Percentiles rank a stretch among this genome's conserved stretches.
Evolutionary conservation across 2,797 vertebrate genomes (phyloP).

Genomic region (Crenichthys baileyi): DNA sequence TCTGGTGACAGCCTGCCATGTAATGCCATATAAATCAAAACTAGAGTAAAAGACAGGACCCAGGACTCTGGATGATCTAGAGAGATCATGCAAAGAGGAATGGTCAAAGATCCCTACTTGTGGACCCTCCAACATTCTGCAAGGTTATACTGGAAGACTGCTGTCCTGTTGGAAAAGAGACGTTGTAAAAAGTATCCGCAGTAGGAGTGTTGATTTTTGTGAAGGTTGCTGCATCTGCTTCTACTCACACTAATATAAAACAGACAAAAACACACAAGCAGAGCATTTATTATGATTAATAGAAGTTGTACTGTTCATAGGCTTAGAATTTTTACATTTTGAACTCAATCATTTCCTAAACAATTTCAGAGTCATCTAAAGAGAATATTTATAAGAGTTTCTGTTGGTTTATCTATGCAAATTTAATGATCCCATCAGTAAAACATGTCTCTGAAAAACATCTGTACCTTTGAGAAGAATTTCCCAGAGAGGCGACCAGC

Average conservation of each 20-base stretch:
- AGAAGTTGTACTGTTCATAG: conserved; percentile 3
- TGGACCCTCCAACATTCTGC: neutral
- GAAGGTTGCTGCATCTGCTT: neutral
- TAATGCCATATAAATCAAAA: too few species aligned
- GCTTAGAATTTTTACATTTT: conserved; percentile 23
- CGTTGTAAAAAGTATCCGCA: neutral
- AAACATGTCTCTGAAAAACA: conserved; percentile 28
- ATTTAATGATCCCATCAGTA: conserved; percentile 24
- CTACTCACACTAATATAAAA: neutral
- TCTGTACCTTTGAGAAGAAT: conserved; percentile 17
- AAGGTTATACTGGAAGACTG: neutral
- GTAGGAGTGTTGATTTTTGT: neutral
- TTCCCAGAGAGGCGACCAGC: conserved; percentile 47
- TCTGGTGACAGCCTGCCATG: too few species aligned
- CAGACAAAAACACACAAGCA: conserved; percentile 29
- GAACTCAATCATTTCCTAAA: conserved; percentile 42
- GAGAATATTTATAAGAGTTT: conserved; percentile 41
- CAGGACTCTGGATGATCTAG: neutral
- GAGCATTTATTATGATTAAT: conserved; percentile 44
- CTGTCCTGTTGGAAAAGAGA: neutral
- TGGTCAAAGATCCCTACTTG: neutral
- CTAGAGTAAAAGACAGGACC: too few species aligned
- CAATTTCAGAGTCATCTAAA: conserved; percentile 31
- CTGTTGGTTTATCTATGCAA: conserved; percentile 36
- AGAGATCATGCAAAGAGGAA: neutral